Evolutionary conservation across 2,797 vertebrate genomes (phyloP).

Genomic region (Phoxinus dragarum): DNA sequence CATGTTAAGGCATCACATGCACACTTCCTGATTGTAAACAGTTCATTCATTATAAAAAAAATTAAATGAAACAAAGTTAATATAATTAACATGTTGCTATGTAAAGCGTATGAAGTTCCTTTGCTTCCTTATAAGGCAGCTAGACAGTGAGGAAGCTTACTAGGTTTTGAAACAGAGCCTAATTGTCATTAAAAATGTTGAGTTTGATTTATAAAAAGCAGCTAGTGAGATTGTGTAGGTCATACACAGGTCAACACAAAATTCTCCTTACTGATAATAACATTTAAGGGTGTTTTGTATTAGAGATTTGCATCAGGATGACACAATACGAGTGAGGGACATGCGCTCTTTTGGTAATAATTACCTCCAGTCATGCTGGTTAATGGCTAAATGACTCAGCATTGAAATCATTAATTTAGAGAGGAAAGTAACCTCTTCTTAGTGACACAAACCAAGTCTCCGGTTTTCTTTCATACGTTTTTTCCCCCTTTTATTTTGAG

Average conservation of each 20-base stretch:
- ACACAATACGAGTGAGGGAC: background rate
- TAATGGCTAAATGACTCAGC: slow-evolving; percentile 49
- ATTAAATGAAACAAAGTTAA: background rate
- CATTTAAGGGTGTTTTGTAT: slow-evolving; percentile 27
- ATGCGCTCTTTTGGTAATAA: background rate
- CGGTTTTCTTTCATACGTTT: background rate
- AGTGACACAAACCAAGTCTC: slow-evolving; percentile 23
- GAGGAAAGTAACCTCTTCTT: slow-evolving; percentile 40
- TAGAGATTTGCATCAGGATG: background rate
- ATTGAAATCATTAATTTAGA: slow-evolving; percentile 48
- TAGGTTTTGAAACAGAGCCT: background rate
- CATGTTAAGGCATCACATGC: background rate
- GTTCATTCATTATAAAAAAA: background rate
- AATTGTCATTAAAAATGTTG: background rate
- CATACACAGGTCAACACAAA: background rate
- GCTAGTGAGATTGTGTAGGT: slow-evolving; percentile 4
- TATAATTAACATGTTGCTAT: background rate
- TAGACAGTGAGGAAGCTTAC: background rate
- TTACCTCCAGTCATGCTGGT: slow-evolving; percentile 17
- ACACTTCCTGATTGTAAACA: background rate
- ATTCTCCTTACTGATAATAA: slow-evolving; percentile 3
- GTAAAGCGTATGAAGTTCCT: background rate
- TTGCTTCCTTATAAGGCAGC: background rate
- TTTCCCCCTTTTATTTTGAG: background rate
- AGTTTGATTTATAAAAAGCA: background rate